Evolutionary conservation across 2,797 vertebrate genomes (phyloP), one percentile per base, ranked within the genome.

Genomic region (Sebastes minor): DNA sequence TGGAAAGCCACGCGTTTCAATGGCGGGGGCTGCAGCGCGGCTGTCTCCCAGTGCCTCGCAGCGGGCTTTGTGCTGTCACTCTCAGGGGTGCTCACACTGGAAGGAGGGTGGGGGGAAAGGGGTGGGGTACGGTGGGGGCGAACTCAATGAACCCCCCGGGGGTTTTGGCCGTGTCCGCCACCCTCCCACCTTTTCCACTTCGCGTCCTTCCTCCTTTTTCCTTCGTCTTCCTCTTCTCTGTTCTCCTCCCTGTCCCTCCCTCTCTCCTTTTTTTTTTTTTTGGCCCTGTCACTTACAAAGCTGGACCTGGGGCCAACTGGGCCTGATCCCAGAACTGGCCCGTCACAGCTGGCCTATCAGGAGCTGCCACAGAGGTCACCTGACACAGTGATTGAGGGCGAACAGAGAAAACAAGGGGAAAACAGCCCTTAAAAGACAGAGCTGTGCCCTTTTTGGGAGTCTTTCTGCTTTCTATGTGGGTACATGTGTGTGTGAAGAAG

Each of bases 61-160:
- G 91, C 81, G 76, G 83, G 88, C 91, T 94, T 95, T 96, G 90
- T 95, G 94, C 93, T 95, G 95, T 95, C 95, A 95, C 88, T 95
- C 94, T 95, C 83, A 80, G 89, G 89, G 88, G 89, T 89, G 90
- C 89, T 88, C 86, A 68, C 70, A 69, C 84, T 89, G 82, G 84
- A 71, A 65, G 86, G 78, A 74, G 59, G 65, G 57, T 28, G n/a
- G n/a, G 13, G 22, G 22, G 22, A 22, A 9, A 35, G 52, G 76
- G 80, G 81, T 70, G 70, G 78, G 78, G 74, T 64, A 32, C 27
- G 71, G 64, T 60, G 80, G 74, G 79, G 69, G 80, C 83, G 84
- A 95, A 96, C 95, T 94, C 94, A 83, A 64, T 96, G 95, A 96
- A 95, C 95, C 94, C 91, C 94, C 91, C 52, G 86, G 87, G 87